A percentile compares a stretch with the other conserved stretches of the same genome.
phyloP scores from a whole-genome alignment of 2,797 vertebrate genomes.

The Philypnodon macrostomus region DNA sequence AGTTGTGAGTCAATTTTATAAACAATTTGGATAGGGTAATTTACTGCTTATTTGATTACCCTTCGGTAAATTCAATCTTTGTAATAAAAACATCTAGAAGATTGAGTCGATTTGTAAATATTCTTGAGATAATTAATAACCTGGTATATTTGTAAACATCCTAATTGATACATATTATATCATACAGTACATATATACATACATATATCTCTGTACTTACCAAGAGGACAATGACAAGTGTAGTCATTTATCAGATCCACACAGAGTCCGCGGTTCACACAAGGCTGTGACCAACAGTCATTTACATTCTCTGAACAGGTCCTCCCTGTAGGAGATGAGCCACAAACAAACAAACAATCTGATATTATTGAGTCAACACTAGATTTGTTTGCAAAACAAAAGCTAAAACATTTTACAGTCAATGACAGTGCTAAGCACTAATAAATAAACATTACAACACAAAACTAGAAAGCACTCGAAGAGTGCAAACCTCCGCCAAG shows the following conservation, averaged over 20 bases:
- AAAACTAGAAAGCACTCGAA: too few relatives aligned
- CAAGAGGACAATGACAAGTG: slow-evolving; percentile 76
- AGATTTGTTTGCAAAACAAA: slow-evolving; percentile 3
- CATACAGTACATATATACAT: too few relatives aligned
- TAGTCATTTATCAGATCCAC: slow-evolving; percentile 74
- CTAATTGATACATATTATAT: slow-evolving; percentile 44
- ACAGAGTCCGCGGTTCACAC: slow-evolving; percentile 79
- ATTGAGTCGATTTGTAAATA: slow-evolving; percentile 19
- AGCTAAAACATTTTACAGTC: slow-evolving; percentile 10
- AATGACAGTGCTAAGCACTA: neutral
- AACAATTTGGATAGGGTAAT: too few relatives aligned
- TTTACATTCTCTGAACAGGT: slow-evolving; percentile 68
- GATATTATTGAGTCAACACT: slow-evolving; percentile 17
- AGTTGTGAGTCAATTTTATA: too few relatives aligned
- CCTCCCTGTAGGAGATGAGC: slow-evolving; percentile 65
- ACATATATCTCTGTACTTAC: slow-evolving; percentile 68
- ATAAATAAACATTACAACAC: slow-evolving; percentile 8
- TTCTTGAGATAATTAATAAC: slow-evolving; percentile 40
- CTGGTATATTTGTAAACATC: slow-evolving; percentile 54
- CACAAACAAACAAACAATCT: slow-evolving; percentile 35
- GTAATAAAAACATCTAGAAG: neutral
- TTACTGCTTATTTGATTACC: too few relatives aligned
- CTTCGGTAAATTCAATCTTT: too few relatives aligned
- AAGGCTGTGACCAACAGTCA: slow-evolving; percentile 75
- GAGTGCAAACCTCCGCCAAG: too few relatives aligned